Evolutionary conservation across 2,797 vertebrate genomes (phyloP).

Genomic region (Rhinella marina): DNA sequence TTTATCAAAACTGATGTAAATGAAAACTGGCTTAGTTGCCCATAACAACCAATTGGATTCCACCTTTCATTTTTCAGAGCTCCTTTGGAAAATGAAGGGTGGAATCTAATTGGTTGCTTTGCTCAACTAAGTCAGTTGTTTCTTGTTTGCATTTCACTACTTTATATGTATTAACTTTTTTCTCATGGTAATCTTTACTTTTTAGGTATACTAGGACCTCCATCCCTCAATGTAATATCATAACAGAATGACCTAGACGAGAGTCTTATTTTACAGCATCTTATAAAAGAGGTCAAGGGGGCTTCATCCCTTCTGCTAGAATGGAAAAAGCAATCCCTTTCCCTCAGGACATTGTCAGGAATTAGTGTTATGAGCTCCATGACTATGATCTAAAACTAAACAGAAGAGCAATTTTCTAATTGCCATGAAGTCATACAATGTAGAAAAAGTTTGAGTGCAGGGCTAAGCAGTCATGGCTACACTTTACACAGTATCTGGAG

Average conservation of each 20-base stretch:
- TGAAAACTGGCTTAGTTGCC: too few species aligned
- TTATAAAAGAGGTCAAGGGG: constrained; percentile 4
- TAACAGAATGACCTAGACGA: not conserved
- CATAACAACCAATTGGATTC: too few species aligned
- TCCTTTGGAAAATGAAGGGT: too few species aligned
- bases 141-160: not conserved
- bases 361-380: not conserved
- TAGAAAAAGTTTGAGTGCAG: not conserved
- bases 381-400: not conserved
- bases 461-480: not conserved
- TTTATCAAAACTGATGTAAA: too few species aligned
- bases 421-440: not conserved
- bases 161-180: not conserved
- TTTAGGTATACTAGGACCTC: not conserved
- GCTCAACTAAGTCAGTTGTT: too few species aligned
- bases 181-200: not conserved
- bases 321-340: not conserved
- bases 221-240: not conserved
- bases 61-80: too few species aligned
- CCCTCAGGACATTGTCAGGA: not conserved
- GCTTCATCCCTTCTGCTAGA: not conserved
- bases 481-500: not conserved
- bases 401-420: not conserved
- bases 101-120: too few species aligned
- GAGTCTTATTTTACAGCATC: not conserved